Evolutionary conservation across 1,140 invertebrate genomes (phyloP).

Genomic region (Cecropterus lyciades): DNA sequence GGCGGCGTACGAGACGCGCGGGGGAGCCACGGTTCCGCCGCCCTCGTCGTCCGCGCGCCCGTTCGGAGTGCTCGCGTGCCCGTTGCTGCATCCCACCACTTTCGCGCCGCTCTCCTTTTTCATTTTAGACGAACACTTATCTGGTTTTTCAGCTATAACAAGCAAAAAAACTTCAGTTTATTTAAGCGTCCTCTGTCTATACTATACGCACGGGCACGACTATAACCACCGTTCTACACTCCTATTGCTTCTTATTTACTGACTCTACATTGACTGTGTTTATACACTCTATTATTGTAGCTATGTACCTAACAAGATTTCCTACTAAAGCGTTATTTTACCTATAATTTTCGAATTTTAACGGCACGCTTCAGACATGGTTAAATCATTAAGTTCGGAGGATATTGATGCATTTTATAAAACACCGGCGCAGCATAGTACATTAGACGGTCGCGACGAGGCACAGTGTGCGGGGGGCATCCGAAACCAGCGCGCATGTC

Average conservation of each 20-base stretch:
- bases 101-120: slow-evolving; percentile 66
- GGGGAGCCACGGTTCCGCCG: slow-evolving; percentile 57
- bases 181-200: slow-evolving; percentile 11
- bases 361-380: neutral
- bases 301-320: neutral
- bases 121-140: slow-evolving; percentile 68
- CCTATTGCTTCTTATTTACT: neutral
- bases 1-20: slow-evolving; percentile 75
- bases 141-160: slow-evolving; percentile 68
- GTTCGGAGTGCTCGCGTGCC: slow-evolving; percentile 69
- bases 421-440: slow-evolving; percentile 5
- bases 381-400: neutral
- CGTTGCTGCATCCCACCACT: slow-evolving; percentile 67
- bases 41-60: slow-evolving; percentile 75
- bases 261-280: neutral
- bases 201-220: neutral
- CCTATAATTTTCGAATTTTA: neutral
- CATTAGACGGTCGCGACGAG: slow-evolving; percentile 17
- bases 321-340: neutral
- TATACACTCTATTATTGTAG: neutral
- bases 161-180: slow-evolving; percentile 18
- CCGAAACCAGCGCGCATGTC: slow-evolving; percentile 59
- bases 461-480: slow-evolving; percentile 41
- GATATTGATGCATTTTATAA: slow-evolving; percentile 12
- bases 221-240: neutral